Percentiles rank a stretch among this genome's conserved stretches.
Conservation (phyloP, 1,140 invertebrate genomes). For the Rhysida immarginata region DNA sequence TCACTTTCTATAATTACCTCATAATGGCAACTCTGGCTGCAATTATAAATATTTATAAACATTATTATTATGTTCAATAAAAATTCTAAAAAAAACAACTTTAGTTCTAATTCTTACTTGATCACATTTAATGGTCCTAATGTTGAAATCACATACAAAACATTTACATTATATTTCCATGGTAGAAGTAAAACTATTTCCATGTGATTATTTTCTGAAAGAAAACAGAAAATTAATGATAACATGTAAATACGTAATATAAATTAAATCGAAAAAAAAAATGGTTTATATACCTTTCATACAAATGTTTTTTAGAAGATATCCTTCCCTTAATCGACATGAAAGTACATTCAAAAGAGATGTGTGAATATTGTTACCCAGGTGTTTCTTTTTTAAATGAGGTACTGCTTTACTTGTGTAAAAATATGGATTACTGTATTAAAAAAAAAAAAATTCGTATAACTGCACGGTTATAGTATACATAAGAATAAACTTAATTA, state of each 20-base stretch:
- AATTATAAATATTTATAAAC: constrained; percentile 14
- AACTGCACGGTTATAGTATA: constrained; percentile 13
- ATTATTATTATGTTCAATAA: neutral
- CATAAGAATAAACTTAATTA: neutral
- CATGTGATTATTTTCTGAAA: constrained; percentile 38
- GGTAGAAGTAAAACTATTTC: constrained; percentile 51
- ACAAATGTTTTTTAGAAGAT: constrained; percentile 46
- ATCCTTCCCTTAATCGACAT: constrained; percentile 62
- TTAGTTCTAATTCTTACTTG: constrained; percentile 32
- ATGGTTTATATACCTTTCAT: constrained; percentile 14
- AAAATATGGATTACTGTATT: constrained; percentile 39
- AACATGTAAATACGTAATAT: neutral
- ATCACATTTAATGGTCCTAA: constrained; percentile 39
- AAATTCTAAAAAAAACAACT: neutral
- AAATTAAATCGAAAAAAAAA: neutral
- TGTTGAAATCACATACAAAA: constrained; percentile 49
- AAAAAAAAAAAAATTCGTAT: neutral
- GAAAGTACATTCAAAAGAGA: constrained; percentile 52
- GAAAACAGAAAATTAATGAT: neutral
- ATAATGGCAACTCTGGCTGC: constrained; percentile 14
- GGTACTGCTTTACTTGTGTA: constrained; percentile 26
- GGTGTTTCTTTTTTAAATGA: constrained; percentile 41
- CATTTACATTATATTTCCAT: constrained; percentile 56
- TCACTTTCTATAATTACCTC: constrained; percentile 23
- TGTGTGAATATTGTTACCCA: constrained; percentile 45